A percentile compares a stretch with the other conserved stretches of the same genome.
These are phyloP conservation scores for Pseudomyrmex dendroicus DNA, from an alignment of 1,140 invertebrate species.

Conservation along the genomic window DNA sequence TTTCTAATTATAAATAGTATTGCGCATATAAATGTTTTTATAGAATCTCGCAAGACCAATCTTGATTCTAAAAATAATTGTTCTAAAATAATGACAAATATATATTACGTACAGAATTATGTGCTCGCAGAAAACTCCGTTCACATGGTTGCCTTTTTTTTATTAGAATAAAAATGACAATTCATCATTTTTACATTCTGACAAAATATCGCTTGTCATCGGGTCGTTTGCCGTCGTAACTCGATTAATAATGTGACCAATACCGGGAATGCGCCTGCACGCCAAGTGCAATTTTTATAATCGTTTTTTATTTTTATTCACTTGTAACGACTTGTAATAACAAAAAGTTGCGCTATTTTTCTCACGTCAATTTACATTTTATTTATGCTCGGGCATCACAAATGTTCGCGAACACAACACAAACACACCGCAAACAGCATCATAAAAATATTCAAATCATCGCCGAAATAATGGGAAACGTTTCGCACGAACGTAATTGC, in stretches of 20 bases:
- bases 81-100: conserved; percentile 2
- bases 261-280: conserved; percentile 16
- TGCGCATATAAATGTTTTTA: too few relatives aligned
- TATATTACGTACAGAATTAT: not conserved
- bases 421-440: not conserved
- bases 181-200: conserved; percentile 20
- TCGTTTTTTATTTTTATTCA: not conserved
- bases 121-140: not conserved
- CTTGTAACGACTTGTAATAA: conserved; percentile 5
- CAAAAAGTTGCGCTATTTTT: not conserved
- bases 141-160: conserved; percentile 21
- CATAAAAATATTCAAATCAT: conserved; percentile 10
- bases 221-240: conserved; percentile 22
- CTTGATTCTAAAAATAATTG: not conserved
- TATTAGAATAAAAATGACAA: conserved; percentile 57
- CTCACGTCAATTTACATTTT: not conserved
- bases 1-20: too few relatives aligned
- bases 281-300: conserved; percentile 5
- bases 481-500: conserved; percentile 18
- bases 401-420: conserved; percentile 1
- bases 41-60: too few relatives aligned
- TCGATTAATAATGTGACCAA: conserved; percentile 33
- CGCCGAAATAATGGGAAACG: conserved; percentile 23
- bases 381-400: not conserved
- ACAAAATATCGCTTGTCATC: conserved; percentile 22